Base-by-base conservation (phyloP, 2,888 invertebrate genomes). In the Spodoptera exigua region DNA sequence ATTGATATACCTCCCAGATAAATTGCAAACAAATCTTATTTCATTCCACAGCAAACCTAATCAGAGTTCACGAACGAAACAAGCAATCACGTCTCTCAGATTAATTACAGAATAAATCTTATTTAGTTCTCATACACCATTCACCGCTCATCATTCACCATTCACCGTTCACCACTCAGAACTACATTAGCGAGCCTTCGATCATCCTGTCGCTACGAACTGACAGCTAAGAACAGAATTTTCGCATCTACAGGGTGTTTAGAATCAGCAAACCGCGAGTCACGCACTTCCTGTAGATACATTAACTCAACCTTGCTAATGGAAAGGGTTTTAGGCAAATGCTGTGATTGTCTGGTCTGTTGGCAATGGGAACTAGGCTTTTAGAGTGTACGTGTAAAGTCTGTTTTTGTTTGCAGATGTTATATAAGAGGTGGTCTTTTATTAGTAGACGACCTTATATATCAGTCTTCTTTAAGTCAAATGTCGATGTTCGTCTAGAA, bases 261-360 rank as follows among this genome's bases (percentile, higher is more conserved):
- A 48, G 51, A 62, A 66, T 56, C 54, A 56, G 55, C 14, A 36
- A 61, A 39, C 47, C 17, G 67, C 77, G 60, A 74, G 76, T 76
- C 76, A 76, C 70, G 59, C 53, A 54, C 51, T 72, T 74, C 66
- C 76, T 55, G 52, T 10, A 14, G 14, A 32, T 61, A 59, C 46
- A 39, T 76, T 74, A 67, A 76, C 72, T 56, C 16, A 46, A 56
- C 75, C 67, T 57, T 9, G n/a, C 60, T 65, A 69, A 69, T 73
- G 73, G 65, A 49, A 32, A 37, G 40, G 46, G 51, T 45, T 46
- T 14, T 63, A 62, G 56, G 13, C 2, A 2, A 17, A 9, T 39
- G 44, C 39, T n/a, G 16, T 18, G 17, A 12, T 7, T 12, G n/a
- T 41, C 12, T 17, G 7, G 36, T n/a, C n/a, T 13, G 13, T 13